These are phyloP conservation scores for Saturnia japonica DNA, from an alignment of 2,888 invertebrate genomes.

Conservation along the genomic window DNA sequence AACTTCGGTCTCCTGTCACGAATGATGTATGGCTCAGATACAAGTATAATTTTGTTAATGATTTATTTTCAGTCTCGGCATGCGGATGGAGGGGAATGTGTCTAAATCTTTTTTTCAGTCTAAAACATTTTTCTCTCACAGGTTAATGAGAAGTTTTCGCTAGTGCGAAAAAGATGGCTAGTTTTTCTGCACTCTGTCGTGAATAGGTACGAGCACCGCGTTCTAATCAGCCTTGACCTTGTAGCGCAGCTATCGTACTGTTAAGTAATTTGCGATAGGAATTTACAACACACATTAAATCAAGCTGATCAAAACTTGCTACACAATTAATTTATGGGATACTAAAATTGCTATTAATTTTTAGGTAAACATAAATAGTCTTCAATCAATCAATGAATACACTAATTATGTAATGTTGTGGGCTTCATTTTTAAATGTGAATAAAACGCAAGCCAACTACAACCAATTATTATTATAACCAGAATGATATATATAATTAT, in stretches of 20 bases:
- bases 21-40: slow-evolving; percentile 41
- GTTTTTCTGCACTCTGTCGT: slow-evolving; percentile 34
- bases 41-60: slow-evolving; percentile 57
- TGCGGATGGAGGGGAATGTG: slow-evolving; percentile 63
- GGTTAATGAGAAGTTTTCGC: slow-evolving; percentile 32
- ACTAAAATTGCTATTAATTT: neutral
- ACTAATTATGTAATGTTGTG: neutral
- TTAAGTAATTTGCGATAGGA: slow-evolving; percentile 55
- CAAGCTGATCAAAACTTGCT: slow-evolving; percentile 20
- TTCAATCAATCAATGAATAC: neutral
- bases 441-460: neutral
- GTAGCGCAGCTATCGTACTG: slow-evolving; percentile 55
- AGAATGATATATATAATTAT: neutral
- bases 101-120: slow-evolving; percentile 54
- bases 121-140: slow-evolving; percentile 43
- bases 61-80: slow-evolving; percentile 70
- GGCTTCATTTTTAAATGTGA: neutral
- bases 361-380: too few relatives aligned
- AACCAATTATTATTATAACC: neutral
- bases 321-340: neutral
- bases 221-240: slow-evolving; percentile 73
- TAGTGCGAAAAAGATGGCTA: slow-evolving; percentile 50
- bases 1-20: slow-evolving; percentile 37
- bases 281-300: slow-evolving; percentile 26
- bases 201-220: slow-evolving; percentile 48